These are phyloP conservation scores for Pungitius pungitius DNA, from an alignment of 2,113 vertebrate genomes.

Conservation along the genomic window DNA sequence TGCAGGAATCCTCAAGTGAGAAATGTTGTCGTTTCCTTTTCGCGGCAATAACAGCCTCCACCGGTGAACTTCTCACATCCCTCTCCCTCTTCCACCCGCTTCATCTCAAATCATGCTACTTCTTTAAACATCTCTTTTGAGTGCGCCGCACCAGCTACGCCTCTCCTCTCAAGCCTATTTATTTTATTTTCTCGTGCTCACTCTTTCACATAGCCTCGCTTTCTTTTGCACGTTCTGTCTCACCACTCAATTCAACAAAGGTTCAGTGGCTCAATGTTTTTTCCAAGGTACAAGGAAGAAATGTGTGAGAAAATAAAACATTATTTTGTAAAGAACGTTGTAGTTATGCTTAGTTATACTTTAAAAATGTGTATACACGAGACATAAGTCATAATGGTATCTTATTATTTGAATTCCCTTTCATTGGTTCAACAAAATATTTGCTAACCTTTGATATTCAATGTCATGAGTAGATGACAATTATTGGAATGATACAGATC, in stretches of 20 bases:
- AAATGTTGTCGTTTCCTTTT: conserved; percentile 62
- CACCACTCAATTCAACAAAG: neutral
- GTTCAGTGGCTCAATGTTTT: neutral
- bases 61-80: conserved; percentile 51
- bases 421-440: neutral
- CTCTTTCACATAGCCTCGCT: neutral
- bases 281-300: neutral
- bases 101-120: conserved; percentile 60
- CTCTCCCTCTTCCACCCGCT: conserved; percentile 47
- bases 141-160: neutral
- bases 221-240: neutral
- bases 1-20: conserved; percentile 54
- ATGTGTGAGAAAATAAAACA: neutral
- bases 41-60: conserved; percentile 57
- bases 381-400: neutral
- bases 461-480: neutral
- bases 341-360: neutral
- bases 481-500: neutral
- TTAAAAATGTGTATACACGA: neutral
- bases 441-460: neutral
- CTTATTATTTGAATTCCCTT: neutral
- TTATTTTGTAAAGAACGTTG: neutral
- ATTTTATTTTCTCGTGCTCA: neutral
- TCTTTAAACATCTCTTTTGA: conserved; percentile 56
- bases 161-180: neutral